These are phyloP conservation scores for Abrostola triplasia DNA, from an alignment of 2,888 invertebrate species.

Conservation along the genomic window DNA sequence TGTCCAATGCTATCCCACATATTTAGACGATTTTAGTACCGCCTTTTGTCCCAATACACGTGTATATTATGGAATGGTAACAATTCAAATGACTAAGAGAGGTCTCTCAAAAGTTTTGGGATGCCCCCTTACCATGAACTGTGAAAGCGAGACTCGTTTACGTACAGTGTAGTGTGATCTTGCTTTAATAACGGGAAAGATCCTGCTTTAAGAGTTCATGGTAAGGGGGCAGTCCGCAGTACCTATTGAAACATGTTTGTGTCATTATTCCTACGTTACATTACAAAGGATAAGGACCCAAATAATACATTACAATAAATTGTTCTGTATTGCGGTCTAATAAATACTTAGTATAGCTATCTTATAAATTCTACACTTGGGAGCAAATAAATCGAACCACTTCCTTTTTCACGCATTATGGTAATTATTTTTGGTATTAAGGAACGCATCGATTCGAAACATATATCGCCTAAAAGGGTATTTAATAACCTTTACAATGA, in stretches of 20 bases:
- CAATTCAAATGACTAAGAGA: background rate
- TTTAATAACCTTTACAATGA: too few relatives aligned
- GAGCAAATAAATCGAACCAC: too few relatives aligned
- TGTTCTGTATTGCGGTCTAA: slow-evolving; percentile 10
- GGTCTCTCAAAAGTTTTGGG: slow-evolving; percentile 1
- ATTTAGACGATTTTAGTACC: background rate
- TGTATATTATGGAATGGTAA: background rate
- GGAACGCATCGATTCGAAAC: too few relatives aligned
- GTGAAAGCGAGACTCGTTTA: too few relatives aligned
- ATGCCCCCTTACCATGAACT: too few relatives aligned
- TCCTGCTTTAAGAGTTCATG: too few relatives aligned
- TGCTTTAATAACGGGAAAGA: too few relatives aligned
- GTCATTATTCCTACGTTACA: slow-evolving; percentile 7
- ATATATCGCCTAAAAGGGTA: too few relatives aligned
- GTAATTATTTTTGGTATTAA: too few relatives aligned
- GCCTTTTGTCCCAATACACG: background rate
- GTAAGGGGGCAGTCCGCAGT: background rate
- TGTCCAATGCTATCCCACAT: too few relatives aligned
- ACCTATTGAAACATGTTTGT: slow-evolving; percentile 1
- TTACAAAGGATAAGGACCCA: slow-evolving; percentile 4
- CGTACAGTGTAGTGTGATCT: too few relatives aligned
- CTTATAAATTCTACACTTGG: slow-evolving; percentile 24
- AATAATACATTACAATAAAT: slow-evolving; percentile 16
- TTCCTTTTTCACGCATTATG: too few relatives aligned
- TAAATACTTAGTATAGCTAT: slow-evolving; percentile 2